These are phyloP conservation scores for Toxostoma redivivum DNA, from an alignment of 2,113 vertebrate genomes.

Conservation along the genomic window DNA sequence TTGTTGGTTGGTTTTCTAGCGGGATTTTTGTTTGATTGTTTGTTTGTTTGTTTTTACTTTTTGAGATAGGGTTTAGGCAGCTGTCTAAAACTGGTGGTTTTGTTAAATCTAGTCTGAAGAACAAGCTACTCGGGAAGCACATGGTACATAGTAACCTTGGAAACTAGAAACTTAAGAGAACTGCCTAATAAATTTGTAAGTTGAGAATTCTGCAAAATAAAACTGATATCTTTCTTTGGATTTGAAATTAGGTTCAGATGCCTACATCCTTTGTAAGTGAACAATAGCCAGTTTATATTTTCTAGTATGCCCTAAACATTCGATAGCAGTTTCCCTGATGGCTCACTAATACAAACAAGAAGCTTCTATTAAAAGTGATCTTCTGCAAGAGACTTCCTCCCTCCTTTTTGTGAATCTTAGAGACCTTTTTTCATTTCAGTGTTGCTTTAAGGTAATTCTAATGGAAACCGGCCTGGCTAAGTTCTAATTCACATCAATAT, in stretches of 20 bases:
- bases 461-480: background rate
- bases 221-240: background rate
- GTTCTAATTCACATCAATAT: background rate
- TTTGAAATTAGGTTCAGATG: background rate
- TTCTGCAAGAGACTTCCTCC: background rate
- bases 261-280: background rate
- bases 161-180: background rate
- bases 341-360: background rate
- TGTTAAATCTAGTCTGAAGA: background rate
- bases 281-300: background rate
- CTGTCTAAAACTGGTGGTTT: background rate
- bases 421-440: background rate
- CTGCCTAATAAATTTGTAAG: background rate
- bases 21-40: background rate
- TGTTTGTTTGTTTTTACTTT: background rate
- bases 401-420: background rate
- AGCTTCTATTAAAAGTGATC: background rate
- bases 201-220: background rate
- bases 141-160: background rate
- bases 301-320: background rate
- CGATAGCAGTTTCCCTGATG: background rate
- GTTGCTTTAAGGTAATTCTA: background rate
- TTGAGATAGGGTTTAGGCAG: background rate
- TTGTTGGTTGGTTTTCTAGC: background rate
- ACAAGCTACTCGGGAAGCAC: background rate